Evolutionary conservation across 2,797 vertebrate genomes (phyloP).

Genomic region (Hippopotamyrus pictus): DNA sequence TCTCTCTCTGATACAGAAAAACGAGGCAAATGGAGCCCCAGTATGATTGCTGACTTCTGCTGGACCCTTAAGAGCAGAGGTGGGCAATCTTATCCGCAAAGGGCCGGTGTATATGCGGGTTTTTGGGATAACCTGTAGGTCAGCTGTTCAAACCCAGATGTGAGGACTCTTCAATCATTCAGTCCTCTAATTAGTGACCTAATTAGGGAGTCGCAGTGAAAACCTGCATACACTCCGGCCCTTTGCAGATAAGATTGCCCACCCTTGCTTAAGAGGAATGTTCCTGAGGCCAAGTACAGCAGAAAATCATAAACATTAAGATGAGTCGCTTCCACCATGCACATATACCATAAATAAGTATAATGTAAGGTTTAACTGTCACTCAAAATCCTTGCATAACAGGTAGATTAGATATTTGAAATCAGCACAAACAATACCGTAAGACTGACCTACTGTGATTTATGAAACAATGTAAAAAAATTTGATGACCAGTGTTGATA

Average conservation of each 20-base stretch:
- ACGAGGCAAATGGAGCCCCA: not conserved
- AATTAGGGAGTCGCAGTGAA: too few species aligned
- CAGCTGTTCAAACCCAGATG: too few species aligned
- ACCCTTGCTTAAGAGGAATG: not conserved
- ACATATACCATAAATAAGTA: not conserved
- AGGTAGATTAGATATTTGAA: not conserved
- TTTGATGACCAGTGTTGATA: not conserved
- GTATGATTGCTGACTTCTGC: not conserved
- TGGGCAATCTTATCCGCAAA: too few species aligned
- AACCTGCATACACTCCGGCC: too few species aligned
- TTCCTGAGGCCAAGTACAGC: too few species aligned
- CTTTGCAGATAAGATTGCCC: too few species aligned
- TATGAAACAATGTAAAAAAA: not conserved
- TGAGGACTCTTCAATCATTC: too few species aligned
- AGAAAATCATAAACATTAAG: not conserved
- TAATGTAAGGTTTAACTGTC: not conserved
- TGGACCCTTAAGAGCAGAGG: not conserved
- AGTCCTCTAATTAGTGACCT: too few species aligned
- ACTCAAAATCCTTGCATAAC: not conserved
- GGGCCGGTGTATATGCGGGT: too few species aligned
- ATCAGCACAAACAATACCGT: not conserved
- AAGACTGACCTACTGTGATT: not conserved
- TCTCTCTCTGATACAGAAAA: not conserved
- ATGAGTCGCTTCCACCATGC: not conserved
- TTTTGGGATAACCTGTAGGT: too few species aligned